Evolutionary conservation across 2,888 invertebrate genomes (phyloP).

Genomic region (Tiliacea citrago): DNA sequence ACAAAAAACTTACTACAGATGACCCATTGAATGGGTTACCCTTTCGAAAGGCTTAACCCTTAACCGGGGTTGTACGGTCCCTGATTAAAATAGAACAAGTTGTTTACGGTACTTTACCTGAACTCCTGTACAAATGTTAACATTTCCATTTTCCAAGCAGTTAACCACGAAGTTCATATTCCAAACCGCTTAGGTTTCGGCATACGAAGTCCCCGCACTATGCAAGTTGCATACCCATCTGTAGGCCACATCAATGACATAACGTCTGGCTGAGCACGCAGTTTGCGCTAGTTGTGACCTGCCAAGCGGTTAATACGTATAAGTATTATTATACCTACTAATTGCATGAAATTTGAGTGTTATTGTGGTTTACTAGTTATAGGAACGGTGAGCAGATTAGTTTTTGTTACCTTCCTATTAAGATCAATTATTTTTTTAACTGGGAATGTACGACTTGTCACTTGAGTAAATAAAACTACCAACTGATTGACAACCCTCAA

Average conservation of each 20-base stretch:
- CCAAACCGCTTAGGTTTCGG: background rate
- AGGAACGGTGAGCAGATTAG: conserved; percentile 16
- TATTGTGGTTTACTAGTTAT: conserved; percentile 27
- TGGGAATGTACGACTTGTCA: no score
- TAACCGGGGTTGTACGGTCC: no score
- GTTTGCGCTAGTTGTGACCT: conserved; percentile 41
- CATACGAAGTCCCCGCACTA: background rate
- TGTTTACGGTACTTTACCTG: no score
- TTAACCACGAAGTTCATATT: no score
- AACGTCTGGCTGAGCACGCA: conserved; percentile 40
- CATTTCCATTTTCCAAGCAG: conserved; percentile 5
- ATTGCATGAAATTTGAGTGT: conserved; percentile 43
- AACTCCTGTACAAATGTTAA: conserved; percentile 15
- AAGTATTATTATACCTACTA: conserved; percentile 27
- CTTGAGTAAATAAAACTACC: background rate
- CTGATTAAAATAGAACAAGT: no score
- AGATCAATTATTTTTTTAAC: background rate
- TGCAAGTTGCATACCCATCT: conserved; percentile 9
- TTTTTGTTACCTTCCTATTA: conserved; percentile 3
- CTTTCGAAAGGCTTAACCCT: no score
- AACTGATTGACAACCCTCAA: background rate
- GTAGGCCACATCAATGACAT: conserved; percentile 37
- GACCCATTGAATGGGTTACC: no score
- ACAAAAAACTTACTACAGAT: no score
- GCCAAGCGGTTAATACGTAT: conserved; percentile 38